Evolutionary conservation across 2,113 vertebrate species (phyloP), one percentile per base, ranked within the genome.

Genomic region (Noturus placidus): DNA sequence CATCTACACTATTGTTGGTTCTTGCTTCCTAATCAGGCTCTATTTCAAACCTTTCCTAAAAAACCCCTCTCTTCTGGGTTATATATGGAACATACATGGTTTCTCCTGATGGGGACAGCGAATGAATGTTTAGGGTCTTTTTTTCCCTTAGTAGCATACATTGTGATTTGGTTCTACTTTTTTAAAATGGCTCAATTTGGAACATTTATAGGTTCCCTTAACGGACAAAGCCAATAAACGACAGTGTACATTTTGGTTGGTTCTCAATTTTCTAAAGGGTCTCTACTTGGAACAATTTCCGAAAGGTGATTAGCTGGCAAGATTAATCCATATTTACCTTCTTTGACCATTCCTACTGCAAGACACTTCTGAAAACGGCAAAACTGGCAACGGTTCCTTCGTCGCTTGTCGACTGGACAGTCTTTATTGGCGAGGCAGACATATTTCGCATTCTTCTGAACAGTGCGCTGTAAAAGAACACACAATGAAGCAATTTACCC

Each of bases 281-380:
- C 15, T 81, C 19, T 8, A 19, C 38, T 59, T 22, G 17, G 9
- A 57, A 5, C 2, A 19, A 50, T 65, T 67, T 52, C 63, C 69
- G 20, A 59, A 15, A 52, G 38, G 7, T 33, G 38, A 42, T 46
- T 30, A 61, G 6, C 84, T 52, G 19, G 42, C 4, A 70, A 35
- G 93, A 11, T 27, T 50, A 30, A 30, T 42, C 30, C 6, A 59
- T 57, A 20, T 65, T 94, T 92, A 99, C 98, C 98, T 97, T 99
- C 98, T 91, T 97, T 99, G 91, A 99, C 98, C 98, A 99, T 99
- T 88, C 98, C 98, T 59, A 99, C 98, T 0, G 94, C 94, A 42
- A 99, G 95, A 94, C 98, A 99, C 95, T 99, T 99, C 95, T 99
- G 97, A 94, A 98, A 99, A 86, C 98, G 97, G 91, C 98, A 99